Conservation (phyloP, 1,140 invertebrate genomes). For the Holotrichia oblita region DNA sequence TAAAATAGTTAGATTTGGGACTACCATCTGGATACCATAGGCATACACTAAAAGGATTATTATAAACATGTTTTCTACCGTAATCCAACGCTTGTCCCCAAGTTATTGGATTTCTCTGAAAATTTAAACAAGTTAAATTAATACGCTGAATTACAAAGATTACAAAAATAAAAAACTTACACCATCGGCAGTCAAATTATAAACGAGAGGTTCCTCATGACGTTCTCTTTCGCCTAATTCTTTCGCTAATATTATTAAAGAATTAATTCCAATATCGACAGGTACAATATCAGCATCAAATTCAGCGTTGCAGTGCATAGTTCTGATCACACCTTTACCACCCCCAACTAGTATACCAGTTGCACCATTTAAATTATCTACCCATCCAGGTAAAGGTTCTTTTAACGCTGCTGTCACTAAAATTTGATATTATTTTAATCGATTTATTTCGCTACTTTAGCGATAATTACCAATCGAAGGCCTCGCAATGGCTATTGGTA, state of each 20-base stretch:
- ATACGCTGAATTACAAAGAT: too few species aligned
- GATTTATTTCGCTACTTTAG: too few species aligned
- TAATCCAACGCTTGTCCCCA: conserved; percentile 83
- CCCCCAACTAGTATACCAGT: conserved; percentile 81
- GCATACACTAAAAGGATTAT: conserved; percentile 72
- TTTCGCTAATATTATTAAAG: conserved; percentile 80
- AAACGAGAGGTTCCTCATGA: conserved; percentile 45
- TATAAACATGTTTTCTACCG: conserved; percentile 69
- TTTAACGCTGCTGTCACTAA: conserved; percentile 74
- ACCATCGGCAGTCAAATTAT: conserved; percentile 44
- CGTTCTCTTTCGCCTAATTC: conserved; percentile 64
- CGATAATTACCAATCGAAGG: conserved; percentile 78
- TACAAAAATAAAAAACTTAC: conserved; percentile 25
- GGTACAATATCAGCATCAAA: conserved; percentile 78
- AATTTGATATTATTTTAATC: too few species aligned
- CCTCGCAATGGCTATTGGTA: conserved; percentile 75
- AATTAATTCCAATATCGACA: conserved; percentile 83
- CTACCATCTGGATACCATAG: conserved; percentile 85
- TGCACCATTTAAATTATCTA: conserved; percentile 94
- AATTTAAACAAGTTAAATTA: not conserved
- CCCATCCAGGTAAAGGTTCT: conserved; percentile 85
- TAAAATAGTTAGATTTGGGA: conserved; percentile 73
- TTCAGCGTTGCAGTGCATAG: conserved; percentile 71
- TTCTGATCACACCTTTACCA: conserved; percentile 82
- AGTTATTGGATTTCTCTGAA: conserved; percentile 68